phyloP scores from a whole-genome alignment of 2,888 invertebrate species.

The Tetragonisca angustula region DNA sequence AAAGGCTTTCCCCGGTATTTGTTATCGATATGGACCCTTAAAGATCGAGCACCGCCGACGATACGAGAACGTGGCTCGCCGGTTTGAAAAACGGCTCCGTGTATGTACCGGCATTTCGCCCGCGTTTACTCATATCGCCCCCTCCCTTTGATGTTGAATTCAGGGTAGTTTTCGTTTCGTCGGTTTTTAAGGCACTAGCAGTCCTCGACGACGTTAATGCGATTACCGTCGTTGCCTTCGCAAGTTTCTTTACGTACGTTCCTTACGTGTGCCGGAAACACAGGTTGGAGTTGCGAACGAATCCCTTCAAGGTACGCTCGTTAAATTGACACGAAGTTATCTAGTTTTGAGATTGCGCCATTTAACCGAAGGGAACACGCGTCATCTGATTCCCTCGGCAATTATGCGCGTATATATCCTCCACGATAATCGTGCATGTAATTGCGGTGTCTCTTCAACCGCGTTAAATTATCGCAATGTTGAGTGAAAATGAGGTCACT shows the following conservation, averaged over 20 bases:
- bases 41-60: not conserved
- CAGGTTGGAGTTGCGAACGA: constrained; percentile 21
- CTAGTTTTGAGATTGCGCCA: constrained; percentile 42
- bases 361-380: constrained; percentile 36
- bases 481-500: constrained; percentile 2
- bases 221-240: constrained; percentile 20
- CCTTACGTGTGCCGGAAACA: constrained; percentile 1
- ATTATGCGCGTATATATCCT: constrained; percentile 9
- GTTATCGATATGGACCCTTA: constrained; percentile 4
- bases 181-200: not conserved
- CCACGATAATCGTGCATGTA: constrained; percentile 26
- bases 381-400: constrained; percentile 45
- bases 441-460: constrained; percentile 25
- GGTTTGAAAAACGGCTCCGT: not conserved
- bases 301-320: constrained; percentile 34
- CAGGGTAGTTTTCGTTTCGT: not conserved
- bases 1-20: constrained; percentile 18
- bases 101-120: not conserved
- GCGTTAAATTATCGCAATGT: constrained; percentile 1
- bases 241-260: constrained; percentile 5
- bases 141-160: not conserved
- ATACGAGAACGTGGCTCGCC: not conserved
- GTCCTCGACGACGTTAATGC: constrained; percentile 1
- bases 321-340: constrained; percentile 47
- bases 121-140: not conserved